Conservation (phyloP, 2,113 vertebrate genomes). For the Galeopterus variegatus region DNA sequence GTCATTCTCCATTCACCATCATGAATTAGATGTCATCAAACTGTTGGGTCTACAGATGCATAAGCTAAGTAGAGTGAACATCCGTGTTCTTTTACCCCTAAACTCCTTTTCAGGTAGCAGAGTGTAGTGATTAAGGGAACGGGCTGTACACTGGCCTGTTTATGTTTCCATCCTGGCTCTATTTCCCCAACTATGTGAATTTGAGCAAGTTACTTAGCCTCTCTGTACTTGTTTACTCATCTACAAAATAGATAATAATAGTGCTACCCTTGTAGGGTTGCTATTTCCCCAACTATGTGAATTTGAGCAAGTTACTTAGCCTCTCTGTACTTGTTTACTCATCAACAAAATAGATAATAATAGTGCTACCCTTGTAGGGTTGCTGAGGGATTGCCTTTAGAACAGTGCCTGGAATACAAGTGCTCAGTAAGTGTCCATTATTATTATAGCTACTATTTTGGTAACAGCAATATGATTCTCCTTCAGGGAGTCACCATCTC, state of each 20-base stretch:
- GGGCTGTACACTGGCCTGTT: background rate
- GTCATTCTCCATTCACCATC: background rate
- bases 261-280: background rate
- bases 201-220: background rate
- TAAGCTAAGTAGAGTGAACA: background rate
- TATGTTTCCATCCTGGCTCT: background rate
- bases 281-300: background rate
- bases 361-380: background rate
- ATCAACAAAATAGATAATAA: background rate
- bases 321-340: background rate
- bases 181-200: background rate
- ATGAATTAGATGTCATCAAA: background rate
- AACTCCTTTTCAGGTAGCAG: background rate
- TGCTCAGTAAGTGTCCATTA: background rate
- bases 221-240: background rate
- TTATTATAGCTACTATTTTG: conserved; percentile 26
- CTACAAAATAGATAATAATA: background rate
- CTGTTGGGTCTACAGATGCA: background rate
- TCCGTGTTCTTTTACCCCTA: background rate
- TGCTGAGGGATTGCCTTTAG: background rate
- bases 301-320: background rate
- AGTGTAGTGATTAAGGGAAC: background rate
- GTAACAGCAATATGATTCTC: background rate
- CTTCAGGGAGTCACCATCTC: background rate
- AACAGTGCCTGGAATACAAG: background rate